Evolutionary conservation across 1,140 invertebrate species (phyloP), one percentile per base, ranked within the genome.

Genomic region (Branchinecta lindahli): DNA sequence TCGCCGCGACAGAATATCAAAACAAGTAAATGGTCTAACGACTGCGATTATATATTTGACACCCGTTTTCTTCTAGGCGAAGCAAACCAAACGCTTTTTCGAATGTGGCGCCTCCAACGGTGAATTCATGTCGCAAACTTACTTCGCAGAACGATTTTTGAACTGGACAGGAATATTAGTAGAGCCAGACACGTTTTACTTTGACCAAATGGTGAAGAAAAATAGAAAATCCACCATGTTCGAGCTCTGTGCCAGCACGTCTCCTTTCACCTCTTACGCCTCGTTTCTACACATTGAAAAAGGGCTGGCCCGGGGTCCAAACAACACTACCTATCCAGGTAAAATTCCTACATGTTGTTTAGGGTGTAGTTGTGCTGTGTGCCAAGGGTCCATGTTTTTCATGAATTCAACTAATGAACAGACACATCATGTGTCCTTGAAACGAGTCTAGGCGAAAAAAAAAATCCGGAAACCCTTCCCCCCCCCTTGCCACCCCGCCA

Each of bases 91-190:
- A 61, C 52, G 52, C 12, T 61, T 61, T 61, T 61, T 61, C 18
- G 68, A 69, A 69, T 69, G 68, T 18, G 68, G 68, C 7, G 68
- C 68, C 21, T 69, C 68, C 5, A 47, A 69, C 33, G 68, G 68
- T 6, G 68, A 69, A 69, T 69, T 69, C 20, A n/a, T 69, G 3
- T 69, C 68, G 0, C 45, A 69, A 12, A 69, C 68, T 9, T 20
- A 46, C 0, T 69, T 46, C 46, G 47, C 47, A 21, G 68, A 69
- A 47, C 44, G 68, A 47, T 69, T 20, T 47, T 44, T 46, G 33
- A 47, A 47, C 12, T 69, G 68, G 68, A 69, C 68, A 3, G 68
- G 68, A 18, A n/a, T 69, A 8, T n/a, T 69, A 21, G 47, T 46
- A 15, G 68, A 69, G 21, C 15, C 68, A 12, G 68, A 69, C 21